Evolutionary conservation across 1,140 invertebrate genomes (phyloP).

Genomic region (Conus betulinus): DNA sequence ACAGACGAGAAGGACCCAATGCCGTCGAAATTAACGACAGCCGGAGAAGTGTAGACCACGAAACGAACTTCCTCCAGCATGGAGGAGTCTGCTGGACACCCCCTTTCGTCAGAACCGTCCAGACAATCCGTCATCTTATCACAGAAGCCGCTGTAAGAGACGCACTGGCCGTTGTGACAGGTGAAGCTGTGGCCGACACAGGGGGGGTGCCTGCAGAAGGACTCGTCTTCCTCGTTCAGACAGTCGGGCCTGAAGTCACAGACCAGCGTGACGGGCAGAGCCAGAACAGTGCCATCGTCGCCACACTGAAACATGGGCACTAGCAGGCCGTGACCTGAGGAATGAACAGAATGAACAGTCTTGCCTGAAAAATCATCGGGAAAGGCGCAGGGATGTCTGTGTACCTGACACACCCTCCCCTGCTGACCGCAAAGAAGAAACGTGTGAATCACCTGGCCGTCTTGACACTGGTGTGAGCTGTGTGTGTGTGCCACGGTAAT

Average conservation of each 20-base stretch:
- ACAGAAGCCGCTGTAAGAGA: not conserved
- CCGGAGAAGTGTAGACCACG: not conserved
- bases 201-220: not conserved
- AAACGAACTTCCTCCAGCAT: not conserved
- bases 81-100: not conserved
- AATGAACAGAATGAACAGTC: no score
- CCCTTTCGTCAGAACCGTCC: conserved; percentile 15
- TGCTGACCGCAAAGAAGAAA: no score
- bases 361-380: no score
- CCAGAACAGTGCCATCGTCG: not conserved
- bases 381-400: no score
- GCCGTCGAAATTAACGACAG: not conserved
- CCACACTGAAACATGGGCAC: not conserved
- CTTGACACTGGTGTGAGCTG: no score
- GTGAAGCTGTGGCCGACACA: not conserved
- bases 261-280: conserved; percentile 5
- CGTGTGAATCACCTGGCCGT: no score
- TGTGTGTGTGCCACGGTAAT: no score
- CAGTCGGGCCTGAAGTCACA: conserved; percentile 29
- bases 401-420: no score
- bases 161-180: conserved; percentile 10
- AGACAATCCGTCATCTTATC: not conserved
- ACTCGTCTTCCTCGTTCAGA: not conserved
- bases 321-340: no score
- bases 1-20: not conserved